Base-by-base conservation (phyloP, 2,888 invertebrate genomes). In the Amorpha juglandis region DNA sequence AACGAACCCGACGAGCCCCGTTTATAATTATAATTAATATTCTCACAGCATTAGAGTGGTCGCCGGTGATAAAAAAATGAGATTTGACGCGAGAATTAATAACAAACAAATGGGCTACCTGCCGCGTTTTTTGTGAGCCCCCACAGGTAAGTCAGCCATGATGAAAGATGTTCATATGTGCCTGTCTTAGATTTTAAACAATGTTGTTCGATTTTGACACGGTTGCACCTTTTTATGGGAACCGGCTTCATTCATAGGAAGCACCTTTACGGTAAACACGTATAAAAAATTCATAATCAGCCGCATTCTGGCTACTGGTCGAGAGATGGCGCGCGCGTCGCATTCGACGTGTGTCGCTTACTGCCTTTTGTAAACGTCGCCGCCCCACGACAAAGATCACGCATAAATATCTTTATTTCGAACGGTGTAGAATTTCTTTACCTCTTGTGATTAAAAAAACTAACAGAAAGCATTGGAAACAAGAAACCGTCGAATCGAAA, bases 101-200 rank as follows among this genome's bases (percentile, higher is more conserved):
- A 93, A 93, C 92, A 93, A 93, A 93, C 93, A 93, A 93, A 93
- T 93, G 92, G 89, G 92, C 93, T 93, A 93, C 93, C 93, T 93
- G 93, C 87, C 83, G 88, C 80, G 90, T 91, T 93, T 93, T 93
- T 93, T 93, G 91, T 92, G 84, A 77, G 83, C 86, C 85, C 87
- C 86, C 87, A 89, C 92, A 93, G 92, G 92, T 92, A 92, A 86
- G 78, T 79, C 78, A 78, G 84, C 81, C 85, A 86, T 88, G 90
- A 91, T 91, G 91, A 90, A 90, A 91, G 89, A 88, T 87, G 83
- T 89, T 90, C 88, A 86, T 86, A 88, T 84, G 87, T 83, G 88
- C 86, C 89, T 91, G 91, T 93, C 88, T 92, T 89, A 90, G 81
- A 84, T 80, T 86, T 88, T 88, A 90, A 91, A 92, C 92, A 92